Conservation (phyloP, 2,797 vertebrate species). For the Tolypeutes matacus region DNA sequence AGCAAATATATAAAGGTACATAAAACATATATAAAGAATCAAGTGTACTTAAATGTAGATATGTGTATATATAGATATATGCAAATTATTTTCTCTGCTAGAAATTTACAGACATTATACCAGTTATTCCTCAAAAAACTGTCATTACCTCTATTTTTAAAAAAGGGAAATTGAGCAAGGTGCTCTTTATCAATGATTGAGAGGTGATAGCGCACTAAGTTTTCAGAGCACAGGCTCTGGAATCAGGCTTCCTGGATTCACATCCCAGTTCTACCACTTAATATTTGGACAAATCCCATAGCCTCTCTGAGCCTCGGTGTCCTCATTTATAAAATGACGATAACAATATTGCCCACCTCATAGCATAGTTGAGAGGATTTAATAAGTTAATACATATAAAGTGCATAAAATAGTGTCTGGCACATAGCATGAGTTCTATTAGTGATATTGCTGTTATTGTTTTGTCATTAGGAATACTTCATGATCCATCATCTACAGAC, state of each 20-base stretch:
- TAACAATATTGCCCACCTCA: background rate
- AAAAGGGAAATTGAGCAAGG: background rate
- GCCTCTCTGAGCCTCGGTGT: no score
- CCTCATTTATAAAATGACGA: background rate
- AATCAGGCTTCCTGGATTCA: background rate
- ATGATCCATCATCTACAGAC: background rate
- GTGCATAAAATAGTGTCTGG: background rate
- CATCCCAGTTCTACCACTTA: background rate
- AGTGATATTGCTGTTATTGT: background rate
- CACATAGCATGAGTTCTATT: background rate
- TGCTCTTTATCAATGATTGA: background rate
- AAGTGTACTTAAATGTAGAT: background rate
- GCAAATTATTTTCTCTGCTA: background rate
- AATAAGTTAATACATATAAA: background rate
- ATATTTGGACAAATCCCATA: background rate
- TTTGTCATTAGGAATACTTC: background rate
- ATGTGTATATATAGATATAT: background rate
- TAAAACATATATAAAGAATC: background rate
- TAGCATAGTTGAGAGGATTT: background rate
- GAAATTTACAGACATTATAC: background rate
- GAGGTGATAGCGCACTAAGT: background rate
- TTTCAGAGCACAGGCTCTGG: background rate
- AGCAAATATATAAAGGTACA: no score
- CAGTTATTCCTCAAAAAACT: constrained; percentile 14
- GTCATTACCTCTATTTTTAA: background rate